Conservation (phyloP, 2,888 invertebrate genomes). For the Plagiodera versicolora region DNA sequence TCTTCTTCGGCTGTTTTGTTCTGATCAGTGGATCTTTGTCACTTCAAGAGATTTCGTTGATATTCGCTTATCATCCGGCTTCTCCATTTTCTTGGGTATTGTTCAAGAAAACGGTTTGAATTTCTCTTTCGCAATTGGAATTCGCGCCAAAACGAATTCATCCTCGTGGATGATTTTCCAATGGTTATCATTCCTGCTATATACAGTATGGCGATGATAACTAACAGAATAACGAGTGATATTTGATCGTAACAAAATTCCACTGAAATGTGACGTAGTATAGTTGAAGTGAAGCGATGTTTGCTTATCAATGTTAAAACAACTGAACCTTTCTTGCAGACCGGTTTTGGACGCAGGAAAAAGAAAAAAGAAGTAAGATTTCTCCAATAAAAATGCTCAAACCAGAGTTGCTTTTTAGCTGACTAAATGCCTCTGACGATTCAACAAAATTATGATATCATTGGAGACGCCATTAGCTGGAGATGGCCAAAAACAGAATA, state of each 20-base stretch:
- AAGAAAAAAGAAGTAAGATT: constrained; percentile 98
- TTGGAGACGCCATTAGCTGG: constrained; percentile 24
- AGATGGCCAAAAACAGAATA: constrained; percentile 25
- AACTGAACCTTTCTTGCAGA: constrained; percentile 67
- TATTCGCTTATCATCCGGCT: background rate
- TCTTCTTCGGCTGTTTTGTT: constrained; percentile 19
- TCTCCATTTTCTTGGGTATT: background rate
- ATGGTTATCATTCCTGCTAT: too few relatives aligned
- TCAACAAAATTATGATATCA: constrained; percentile 28
- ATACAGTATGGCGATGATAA: too few relatives aligned
- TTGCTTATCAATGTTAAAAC: constrained; percentile 56
- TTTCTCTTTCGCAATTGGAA: background rate
- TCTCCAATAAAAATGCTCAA: constrained; percentile 56
- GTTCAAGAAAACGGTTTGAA: background rate
- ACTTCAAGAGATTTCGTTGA: constrained; percentile 15
- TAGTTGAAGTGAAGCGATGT: constrained; percentile 44
- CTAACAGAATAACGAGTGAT: too few relatives aligned
- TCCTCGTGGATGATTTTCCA: too few relatives aligned
- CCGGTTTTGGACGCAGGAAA: constrained; percentile 95
- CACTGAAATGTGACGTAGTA: constrained; percentile 36
- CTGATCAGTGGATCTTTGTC: constrained; percentile 27
- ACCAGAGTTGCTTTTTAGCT: constrained; percentile 53
- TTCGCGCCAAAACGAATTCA: constrained; percentile 1
- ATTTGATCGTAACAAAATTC: constrained; percentile 23
- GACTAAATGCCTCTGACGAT: constrained; percentile 52